phyloP scores from a whole-genome alignment of 2,888 invertebrate species.

The Osedax frankpressi region DNA sequence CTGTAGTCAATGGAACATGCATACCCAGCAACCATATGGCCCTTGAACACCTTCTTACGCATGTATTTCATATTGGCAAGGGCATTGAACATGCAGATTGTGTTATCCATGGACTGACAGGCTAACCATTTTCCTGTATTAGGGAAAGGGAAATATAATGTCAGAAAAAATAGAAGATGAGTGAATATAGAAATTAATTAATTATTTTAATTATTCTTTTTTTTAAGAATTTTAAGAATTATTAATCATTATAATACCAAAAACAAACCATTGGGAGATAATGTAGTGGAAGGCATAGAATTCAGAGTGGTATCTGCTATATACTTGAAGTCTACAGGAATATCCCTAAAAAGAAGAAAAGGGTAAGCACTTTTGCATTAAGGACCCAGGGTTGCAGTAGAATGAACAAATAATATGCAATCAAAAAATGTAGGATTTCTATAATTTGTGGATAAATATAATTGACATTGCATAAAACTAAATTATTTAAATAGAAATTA shows the following conservation, averaged over 20 bases:
- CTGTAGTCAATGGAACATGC: slow-evolving; percentile 93
- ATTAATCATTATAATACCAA: no score
- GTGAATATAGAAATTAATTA: neutral
- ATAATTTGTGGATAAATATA: no score
- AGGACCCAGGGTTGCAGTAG: no score
- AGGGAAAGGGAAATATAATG: no score
- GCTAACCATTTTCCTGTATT: slow-evolving; percentile 85
- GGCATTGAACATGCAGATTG: slow-evolving; percentile 91
- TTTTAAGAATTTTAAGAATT: neutral
- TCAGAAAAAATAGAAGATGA: neutral
- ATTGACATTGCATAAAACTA: no score
- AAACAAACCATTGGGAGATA: slow-evolving; percentile 67
- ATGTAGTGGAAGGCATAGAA: slow-evolving; percentile 89
- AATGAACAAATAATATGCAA: no score
- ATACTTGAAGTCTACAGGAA: slow-evolving; percentile 91
- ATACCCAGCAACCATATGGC: slow-evolving; percentile 97
- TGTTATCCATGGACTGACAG: slow-evolving; percentile 98
- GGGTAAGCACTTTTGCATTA: no score
- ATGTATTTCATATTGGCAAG: slow-evolving; percentile 94
- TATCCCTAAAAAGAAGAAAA: no score
- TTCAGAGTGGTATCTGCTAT: slow-evolving; percentile 99
- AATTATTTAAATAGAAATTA: no score
- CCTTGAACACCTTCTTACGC: slow-evolving; percentile 88
- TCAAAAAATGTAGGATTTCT: no score
- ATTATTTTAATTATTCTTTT: neutral